These are phyloP conservation scores for Ormyrus rosae DNA, from an alignment of 2,888 invertebrate genomes.

Conservation along the genomic window DNA sequence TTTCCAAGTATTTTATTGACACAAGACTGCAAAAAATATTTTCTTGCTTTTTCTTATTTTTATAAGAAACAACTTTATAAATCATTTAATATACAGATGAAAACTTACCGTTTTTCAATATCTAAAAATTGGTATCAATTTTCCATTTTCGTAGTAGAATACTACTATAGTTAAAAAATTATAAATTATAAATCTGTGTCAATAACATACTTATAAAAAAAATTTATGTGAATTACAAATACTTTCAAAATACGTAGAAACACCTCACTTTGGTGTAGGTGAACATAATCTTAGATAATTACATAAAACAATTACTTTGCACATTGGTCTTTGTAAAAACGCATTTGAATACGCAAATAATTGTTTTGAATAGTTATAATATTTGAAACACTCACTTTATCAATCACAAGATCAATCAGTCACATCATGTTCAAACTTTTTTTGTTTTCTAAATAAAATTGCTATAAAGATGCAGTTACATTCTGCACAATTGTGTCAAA, in stretches of 20 bases:
- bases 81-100: slow-evolving; percentile 12
- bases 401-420: slow-evolving; percentile 47
- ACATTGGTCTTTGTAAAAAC: slow-evolving; percentile 39
- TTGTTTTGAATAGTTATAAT: slow-evolving; percentile 39
- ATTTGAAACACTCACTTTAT: slow-evolving; percentile 23
- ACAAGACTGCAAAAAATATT: slow-evolving; percentile 12
- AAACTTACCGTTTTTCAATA: slow-evolving; percentile 12
- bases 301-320: slow-evolving; percentile 30
- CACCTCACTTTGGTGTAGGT: slow-evolving; percentile 40
- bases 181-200: slow-evolving; percentile 24
- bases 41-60: background rate
- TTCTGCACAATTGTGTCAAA: slow-evolving; percentile 42
- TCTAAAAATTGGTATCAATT: slow-evolving; percentile 15
- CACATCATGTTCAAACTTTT: slow-evolving; percentile 28
- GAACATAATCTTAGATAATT: slow-evolving; percentile 43
- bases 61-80: slow-evolving; percentile 15
- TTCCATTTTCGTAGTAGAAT: slow-evolving; percentile 10
- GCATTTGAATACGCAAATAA: slow-evolving; percentile 29
- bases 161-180: slow-evolving; percentile 3
- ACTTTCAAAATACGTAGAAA: slow-evolving; percentile 41
- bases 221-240: slow-evolving; percentile 31
- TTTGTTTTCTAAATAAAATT: slow-evolving; percentile 41
- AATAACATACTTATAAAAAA: slow-evolving; percentile 39
- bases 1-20: slow-evolving; percentile 40
- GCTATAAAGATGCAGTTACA: slow-evolving; percentile 32